phyloP scores from a whole-genome alignment of 2,888 invertebrate genomes.

The Hesperia comma region DNA sequence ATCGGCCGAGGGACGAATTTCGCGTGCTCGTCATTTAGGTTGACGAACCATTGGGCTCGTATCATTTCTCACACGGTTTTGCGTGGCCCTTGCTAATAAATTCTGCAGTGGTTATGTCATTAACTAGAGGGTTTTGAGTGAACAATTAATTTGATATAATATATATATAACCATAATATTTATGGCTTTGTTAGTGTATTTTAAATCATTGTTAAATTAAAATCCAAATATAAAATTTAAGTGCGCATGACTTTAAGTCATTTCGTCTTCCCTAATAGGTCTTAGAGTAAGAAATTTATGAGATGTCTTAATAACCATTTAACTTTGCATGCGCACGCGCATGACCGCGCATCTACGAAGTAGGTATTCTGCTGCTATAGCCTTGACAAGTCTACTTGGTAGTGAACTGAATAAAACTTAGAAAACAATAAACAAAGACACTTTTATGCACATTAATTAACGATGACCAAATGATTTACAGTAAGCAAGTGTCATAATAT shows the following conservation, averaged over 20 bases:
- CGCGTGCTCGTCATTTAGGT: constrained; percentile 58
- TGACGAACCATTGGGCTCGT: constrained; percentile 56
- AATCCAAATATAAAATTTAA: not conserved
- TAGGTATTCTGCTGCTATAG: not conserved
- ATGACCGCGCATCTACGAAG: not conserved
- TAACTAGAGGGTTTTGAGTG: not conserved
- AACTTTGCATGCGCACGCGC: not conserved
- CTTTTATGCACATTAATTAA: too few species aligned
- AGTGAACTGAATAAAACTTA: too few species aligned
- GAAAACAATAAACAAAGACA: too few species aligned
- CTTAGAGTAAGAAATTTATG: not conserved
- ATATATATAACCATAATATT: too few species aligned
- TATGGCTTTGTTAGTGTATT: too few species aligned
- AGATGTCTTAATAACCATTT: not conserved
- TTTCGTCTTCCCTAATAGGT: not conserved
- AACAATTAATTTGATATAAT: too few species aligned
- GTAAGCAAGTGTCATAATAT: too few species aligned
- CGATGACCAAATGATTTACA: too few species aligned
- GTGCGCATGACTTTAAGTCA: not conserved
- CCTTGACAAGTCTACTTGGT: not conserved
- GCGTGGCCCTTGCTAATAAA: constrained; percentile 18
- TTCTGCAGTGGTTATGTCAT: not conserved
- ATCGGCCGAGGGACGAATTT: constrained; percentile 50
- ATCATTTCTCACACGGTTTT: not conserved
- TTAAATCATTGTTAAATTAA: too few species aligned